Evolutionary conservation across 92 coral and sea anemone genomes (phyloP).

Genomic region (Umimayanthus chanpuru): DNA sequence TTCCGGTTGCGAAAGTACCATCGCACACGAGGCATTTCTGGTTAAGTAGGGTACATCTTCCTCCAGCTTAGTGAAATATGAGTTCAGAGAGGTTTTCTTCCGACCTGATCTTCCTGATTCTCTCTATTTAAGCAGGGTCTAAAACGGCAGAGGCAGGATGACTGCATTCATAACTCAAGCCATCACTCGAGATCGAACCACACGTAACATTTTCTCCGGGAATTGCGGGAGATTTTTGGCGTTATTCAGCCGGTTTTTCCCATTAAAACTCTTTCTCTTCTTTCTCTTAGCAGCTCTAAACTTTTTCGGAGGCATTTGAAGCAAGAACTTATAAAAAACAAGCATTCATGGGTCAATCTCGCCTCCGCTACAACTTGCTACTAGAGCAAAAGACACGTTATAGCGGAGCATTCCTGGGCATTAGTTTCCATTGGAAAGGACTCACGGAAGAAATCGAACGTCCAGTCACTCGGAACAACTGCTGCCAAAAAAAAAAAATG

Average conservation of each 20-base stretch:
- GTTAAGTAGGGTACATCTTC: neutral
- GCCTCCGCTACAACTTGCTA: neutral
- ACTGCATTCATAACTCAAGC: neutral
- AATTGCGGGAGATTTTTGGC: neutral
- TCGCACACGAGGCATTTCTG: conserved; percentile 15
- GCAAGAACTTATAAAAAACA: neutral
- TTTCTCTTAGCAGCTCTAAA: neutral
- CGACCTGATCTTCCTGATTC: neutral
- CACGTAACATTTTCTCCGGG: conserved; percentile 15
- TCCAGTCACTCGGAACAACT: neutral
- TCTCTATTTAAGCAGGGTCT: neutral
- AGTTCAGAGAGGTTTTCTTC: neutral
- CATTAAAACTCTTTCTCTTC: neutral
- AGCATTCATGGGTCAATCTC: neutral
- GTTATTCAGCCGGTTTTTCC: conserved; percentile 28
- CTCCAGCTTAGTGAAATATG: neutral
- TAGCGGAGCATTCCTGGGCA: conserved; percentile 14
- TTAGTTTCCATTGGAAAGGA: conserved; percentile 11
- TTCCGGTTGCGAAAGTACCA: neutral
- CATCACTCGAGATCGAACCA: conserved; percentile 8
- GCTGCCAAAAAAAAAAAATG: neutral
- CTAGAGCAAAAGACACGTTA: neutral
- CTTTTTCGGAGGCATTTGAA: conserved; percentile 23
- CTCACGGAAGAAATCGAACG: neutral
- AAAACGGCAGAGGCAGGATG: neutral